Percentiles rank a stretch among this genome's conserved stretches.
phyloP scores from a whole-genome alignment of 2,113 vertebrate species.

The Elgaria multicarinata region DNA sequence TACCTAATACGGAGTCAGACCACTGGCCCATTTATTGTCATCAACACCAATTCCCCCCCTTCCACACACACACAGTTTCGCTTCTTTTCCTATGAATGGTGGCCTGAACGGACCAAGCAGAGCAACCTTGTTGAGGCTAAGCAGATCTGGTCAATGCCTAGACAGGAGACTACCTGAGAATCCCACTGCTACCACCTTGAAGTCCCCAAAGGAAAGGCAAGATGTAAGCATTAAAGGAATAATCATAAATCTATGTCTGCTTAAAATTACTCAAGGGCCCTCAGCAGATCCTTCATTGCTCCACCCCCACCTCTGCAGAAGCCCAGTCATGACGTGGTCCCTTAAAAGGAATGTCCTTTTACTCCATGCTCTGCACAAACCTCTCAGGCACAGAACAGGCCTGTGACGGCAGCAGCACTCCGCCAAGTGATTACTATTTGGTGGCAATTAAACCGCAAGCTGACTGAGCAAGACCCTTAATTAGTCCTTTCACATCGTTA shows the following conservation, averaged over 20 bases:
- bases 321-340: not conserved
- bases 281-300: not conserved
- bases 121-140: not conserved
- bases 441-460: slow-evolving; percentile 70
- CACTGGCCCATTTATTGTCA: not conserved
- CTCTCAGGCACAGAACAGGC: not conserved
- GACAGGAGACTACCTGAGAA: not conserved
- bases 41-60: not conserved
- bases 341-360: no score
- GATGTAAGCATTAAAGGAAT: not conserved
- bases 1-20: not conserved
- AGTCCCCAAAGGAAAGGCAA: not conserved
- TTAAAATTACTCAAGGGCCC: not conserved
- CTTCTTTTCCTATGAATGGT: no score
- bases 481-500: slow-evolving; percentile 71
- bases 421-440: slow-evolving; percentile 35
- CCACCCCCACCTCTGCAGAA: not conserved
- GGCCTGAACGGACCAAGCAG: not conserved
- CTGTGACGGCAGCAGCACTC: slow-evolving; percentile 12
- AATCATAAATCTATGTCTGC: not conserved
- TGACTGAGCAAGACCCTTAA: slow-evolving; percentile 73
- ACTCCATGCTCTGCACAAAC: rapidly evolving
- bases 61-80: no score
- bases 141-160: no score
- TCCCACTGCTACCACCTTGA: not conserved